A percentile compares a stretch with the other conserved stretches of the same genome.
Conservation (phyloP, 2,113 vertebrate genomes). For the Hypomesus transpacificus region DNA sequence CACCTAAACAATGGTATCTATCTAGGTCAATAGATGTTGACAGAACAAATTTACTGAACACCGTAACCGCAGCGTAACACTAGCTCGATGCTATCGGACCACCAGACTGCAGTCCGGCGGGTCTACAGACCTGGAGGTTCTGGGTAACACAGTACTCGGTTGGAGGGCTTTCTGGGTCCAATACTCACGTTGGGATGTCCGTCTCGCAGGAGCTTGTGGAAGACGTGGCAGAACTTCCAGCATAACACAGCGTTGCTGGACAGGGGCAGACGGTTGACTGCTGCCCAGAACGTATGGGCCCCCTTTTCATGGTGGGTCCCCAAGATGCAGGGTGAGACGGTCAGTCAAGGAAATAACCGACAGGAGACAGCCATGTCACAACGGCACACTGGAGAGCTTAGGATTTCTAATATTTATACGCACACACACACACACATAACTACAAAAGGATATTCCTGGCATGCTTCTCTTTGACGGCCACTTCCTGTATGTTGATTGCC, state of each 20-base stretch:
- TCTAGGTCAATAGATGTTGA: too few relatives aligned
- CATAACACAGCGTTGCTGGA: slow-evolving; percentile 96
- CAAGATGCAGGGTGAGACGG: slow-evolving; percentile 85
- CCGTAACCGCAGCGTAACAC: too few relatives aligned
- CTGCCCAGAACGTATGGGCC: slow-evolving; percentile 94
- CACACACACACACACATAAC: slow-evolving; percentile 38
- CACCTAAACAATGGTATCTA: too few relatives aligned
- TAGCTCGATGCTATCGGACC: too few relatives aligned
- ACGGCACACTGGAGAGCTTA: slow-evolving; percentile 25
- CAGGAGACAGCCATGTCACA: slow-evolving; percentile 10
- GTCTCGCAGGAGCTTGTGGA: slow-evolving; percentile 96
- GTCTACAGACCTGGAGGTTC: background rate
- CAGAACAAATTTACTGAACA: too few relatives aligned
- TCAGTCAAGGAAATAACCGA: slow-evolving; percentile 75
- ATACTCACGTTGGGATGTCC: slow-evolving; percentile 90
- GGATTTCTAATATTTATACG: slow-evolving; percentile 2
- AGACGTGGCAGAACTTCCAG: slow-evolving; percentile 99
- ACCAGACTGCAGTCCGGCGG: too few relatives aligned
- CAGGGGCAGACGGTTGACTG: slow-evolving; percentile 89
- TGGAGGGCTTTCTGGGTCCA: background rate
- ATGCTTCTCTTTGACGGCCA: slow-evolving; percentile 98
- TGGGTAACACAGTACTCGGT: background rate
- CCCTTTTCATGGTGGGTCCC: slow-evolving; percentile 98
- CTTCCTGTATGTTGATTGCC: slow-evolving; percentile 98
- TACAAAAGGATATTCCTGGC: slow-evolving; percentile 96